Evolutionary conservation across 1,140 invertebrate species (phyloP).

Genomic region (Anastatus disparis): DNA sequence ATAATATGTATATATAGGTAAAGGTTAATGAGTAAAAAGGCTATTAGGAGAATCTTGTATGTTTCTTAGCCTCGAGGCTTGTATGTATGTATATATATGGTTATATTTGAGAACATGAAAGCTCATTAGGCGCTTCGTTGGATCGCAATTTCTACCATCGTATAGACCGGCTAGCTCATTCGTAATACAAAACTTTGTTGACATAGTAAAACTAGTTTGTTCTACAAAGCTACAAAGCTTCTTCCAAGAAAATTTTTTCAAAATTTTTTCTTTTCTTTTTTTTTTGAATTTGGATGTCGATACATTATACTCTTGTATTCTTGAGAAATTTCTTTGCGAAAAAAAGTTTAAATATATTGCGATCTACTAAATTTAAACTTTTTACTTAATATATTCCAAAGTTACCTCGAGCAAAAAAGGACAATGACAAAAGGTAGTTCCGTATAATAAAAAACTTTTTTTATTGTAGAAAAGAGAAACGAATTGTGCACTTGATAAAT

Average conservation of each 20-base stretch:
- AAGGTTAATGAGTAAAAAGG: neutral
- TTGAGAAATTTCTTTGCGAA: too few relatives aligned
- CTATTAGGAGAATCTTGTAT: neutral
- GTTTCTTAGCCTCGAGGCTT: neutral
- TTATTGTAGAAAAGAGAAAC: too few relatives aligned
- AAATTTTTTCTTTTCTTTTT: neutral
- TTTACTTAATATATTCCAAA: too few relatives aligned
- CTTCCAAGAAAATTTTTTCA: constrained; percentile 12
- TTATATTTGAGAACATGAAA: constrained; percentile 39
- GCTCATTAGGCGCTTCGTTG: constrained; percentile 49
- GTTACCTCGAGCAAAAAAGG: too few relatives aligned
- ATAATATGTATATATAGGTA: too few relatives aligned
- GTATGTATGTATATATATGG: too few relatives aligned
- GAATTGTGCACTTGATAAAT: too few relatives aligned
- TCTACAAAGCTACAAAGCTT: constrained; percentile 18
- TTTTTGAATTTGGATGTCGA: constrained; percentile 17
- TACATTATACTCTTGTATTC: constrained; percentile 27
- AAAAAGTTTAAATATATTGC: too few relatives aligned
- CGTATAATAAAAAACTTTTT: too few relatives aligned
- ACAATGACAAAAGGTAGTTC: too few relatives aligned
- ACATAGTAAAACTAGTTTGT: constrained; percentile 41
- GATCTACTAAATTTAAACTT: too few relatives aligned
- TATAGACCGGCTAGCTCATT: constrained; percentile 15
- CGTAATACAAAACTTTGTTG: constrained; percentile 42
- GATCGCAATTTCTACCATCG: constrained; percentile 34